Evolutionary conservation across 2,888 invertebrate genomes (phyloP), one percentile per base, ranked within the genome.

Genomic region (Agrotis clavis): DNA sequence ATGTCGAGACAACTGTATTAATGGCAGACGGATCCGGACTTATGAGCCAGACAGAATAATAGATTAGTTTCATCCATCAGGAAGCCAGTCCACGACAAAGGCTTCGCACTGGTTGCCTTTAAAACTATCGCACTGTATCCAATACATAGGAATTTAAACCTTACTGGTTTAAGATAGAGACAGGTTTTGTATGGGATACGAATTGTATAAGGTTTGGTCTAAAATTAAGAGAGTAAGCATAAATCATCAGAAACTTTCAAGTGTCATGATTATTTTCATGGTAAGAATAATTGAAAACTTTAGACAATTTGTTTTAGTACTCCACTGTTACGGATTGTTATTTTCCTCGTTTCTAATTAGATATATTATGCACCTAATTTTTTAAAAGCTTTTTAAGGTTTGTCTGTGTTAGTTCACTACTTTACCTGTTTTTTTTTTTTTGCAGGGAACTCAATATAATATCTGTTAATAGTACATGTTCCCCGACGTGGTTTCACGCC

Each of bases 21-120:
- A 89, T 87, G 89, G 85, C 73, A 71, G 74, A 83, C 71, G 74
- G 68, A 80, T 82, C 82, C 80, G 76, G 82, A 87, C 88, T 86
- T 86, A 87, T 85, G 88, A 88, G 86, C 81, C 83, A 83, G 86
- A 87, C 87, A 83, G 83, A 84, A 83, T 87, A 85, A 89, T 85
- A 85, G 85, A 90, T 90, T 88, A 86, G 83, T 75, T 76, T 81
- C 87, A 90, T 90, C 87, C 82, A 86, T 90, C 90, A 90, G 87
- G 84, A 86, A 79, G 84, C 86, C 67, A 82, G 79, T 73, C 82
- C 65, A 77, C 77, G 86, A 88, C 87, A 87, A 84, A 87, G 81
- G 81, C 84, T 84, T 84, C 84, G 74, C 85, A 84, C 77, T 82
- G 74, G 59, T 70, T 67, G 68, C 73, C 78, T 84, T 79, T 74